Percentiles rank a stretch among this genome's conserved stretches.
Conservation (phyloP, 2,797 vertebrate species). For the Diceros bicornis region DNA sequence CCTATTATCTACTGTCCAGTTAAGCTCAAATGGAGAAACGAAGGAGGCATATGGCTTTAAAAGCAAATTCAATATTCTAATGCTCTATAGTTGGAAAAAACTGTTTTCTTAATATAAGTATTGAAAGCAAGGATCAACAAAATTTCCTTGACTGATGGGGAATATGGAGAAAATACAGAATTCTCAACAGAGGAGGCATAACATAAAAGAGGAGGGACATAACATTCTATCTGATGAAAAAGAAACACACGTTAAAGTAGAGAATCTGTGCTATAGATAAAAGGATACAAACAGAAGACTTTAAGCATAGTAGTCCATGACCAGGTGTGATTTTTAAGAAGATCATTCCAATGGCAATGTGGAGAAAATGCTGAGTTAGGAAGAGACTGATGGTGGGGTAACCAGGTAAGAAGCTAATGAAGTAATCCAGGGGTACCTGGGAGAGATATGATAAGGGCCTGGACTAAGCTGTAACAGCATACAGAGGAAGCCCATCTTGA, state of each 20-base stretch:
- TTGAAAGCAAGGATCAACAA: slow-evolving; percentile 23
- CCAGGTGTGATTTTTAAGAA: neutral
- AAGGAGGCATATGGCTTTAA: neutral
- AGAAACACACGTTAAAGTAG: neutral
- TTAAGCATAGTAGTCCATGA: neutral
- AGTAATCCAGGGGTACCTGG: neutral
- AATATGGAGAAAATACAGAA: neutral
- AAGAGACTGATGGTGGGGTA: neutral
- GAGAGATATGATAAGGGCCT: neutral
- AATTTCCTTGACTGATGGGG: neutral
- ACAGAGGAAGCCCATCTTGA: neutral
- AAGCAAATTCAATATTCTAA: neutral
- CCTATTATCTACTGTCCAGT: neutral
- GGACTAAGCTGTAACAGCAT: neutral
- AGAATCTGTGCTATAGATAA: neutral
- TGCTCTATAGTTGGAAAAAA: neutral
- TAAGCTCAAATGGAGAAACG: neutral
- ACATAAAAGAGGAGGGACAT: neutral
- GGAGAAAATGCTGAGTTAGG: neutral
- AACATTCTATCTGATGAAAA: neutral
- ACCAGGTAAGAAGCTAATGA: neutral
- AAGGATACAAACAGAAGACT: neutral
- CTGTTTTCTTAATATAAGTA: neutral
- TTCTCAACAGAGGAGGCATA: neutral
- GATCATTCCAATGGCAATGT: neutral